phyloP scores from a whole-genome alignment of 2,888 invertebrate species.

The Eremobia ochroleuca region DNA sequence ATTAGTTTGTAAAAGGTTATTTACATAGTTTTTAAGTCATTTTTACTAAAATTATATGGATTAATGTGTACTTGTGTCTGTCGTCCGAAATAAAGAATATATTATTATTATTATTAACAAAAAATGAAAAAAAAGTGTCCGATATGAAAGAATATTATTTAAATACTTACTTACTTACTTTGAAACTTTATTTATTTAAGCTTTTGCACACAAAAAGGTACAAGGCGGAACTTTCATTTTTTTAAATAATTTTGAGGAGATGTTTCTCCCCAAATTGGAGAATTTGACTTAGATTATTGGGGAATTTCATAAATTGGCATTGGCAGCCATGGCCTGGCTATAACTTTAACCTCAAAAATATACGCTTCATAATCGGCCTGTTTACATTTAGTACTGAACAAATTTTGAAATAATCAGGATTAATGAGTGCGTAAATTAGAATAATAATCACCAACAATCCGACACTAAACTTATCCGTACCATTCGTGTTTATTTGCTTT shows the following conservation, averaged over 20 bases:
- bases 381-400: slow-evolving; percentile 16
- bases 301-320: neutral
- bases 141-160: neutral
- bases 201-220: too few relatives aligned
- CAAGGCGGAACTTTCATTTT: too few relatives aligned
- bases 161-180: neutral
- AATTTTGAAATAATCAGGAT: neutral
- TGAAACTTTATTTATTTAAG: too few relatives aligned
- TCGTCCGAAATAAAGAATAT: too few relatives aligned
- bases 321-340: neutral
- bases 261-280: too few relatives aligned
- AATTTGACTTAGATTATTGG: neutral
- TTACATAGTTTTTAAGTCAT: too few relatives aligned
- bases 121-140: neutral
- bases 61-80: too few relatives aligned
- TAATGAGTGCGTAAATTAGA: neutral
- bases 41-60: too few relatives aligned
- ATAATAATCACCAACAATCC: neutral
- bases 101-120: too few relatives aligned
- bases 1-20: too few relatives aligned
- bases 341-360: neutral
- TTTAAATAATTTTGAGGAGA: neutral
- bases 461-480: neutral
- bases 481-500: slow-evolving; percentile 20
- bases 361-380: neutral